A percentile compares a stretch with the other conserved stretches of the same genome.
These are phyloP conservation scores for Picus viridis DNA, from an alignment of 2,797 vertebrate genomes.

Conservation along the genomic window DNA sequence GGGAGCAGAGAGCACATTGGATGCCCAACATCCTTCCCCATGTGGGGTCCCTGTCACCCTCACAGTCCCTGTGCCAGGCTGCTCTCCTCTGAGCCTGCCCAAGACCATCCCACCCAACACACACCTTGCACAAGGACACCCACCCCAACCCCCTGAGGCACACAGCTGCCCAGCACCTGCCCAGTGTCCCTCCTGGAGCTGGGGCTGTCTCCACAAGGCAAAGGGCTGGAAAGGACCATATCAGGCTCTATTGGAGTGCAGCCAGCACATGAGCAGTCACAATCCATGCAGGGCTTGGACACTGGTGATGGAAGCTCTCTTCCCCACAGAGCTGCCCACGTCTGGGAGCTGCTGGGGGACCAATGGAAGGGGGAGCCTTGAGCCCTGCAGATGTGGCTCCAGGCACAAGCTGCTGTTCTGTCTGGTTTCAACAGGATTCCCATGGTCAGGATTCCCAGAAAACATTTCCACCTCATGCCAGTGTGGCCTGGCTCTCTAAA, in stretches of 20 bases:
- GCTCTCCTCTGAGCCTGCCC: neutral
- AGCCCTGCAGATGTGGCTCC: neutral
- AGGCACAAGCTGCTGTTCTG: neutral
- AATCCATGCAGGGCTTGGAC: neutral
- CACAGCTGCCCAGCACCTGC: neutral
- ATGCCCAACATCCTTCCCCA: neutral
- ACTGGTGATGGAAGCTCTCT: neutral
- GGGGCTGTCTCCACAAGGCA: neutral
- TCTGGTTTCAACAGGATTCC: neutral
- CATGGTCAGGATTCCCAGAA: neutral
- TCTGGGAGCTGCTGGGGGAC: neutral
- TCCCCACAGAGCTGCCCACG: neutral
- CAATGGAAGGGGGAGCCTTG: neutral
- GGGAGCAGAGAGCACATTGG: neutral
- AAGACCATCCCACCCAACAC: neutral
- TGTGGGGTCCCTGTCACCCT: neutral
- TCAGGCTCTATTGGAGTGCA: neutral
- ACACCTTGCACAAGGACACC: neutral
- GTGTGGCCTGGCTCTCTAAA: neutral
- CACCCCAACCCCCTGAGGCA: neutral
- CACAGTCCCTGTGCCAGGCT: fast-evolving
- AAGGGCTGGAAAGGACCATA: neutral
- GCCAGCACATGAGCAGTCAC: fast-evolving
- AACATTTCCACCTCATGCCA: neutral
- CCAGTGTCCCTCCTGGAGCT: neutral